phyloP scores from a whole-genome alignment of 1,140 invertebrate species.

The Helicoverpa armigera region DNA sequence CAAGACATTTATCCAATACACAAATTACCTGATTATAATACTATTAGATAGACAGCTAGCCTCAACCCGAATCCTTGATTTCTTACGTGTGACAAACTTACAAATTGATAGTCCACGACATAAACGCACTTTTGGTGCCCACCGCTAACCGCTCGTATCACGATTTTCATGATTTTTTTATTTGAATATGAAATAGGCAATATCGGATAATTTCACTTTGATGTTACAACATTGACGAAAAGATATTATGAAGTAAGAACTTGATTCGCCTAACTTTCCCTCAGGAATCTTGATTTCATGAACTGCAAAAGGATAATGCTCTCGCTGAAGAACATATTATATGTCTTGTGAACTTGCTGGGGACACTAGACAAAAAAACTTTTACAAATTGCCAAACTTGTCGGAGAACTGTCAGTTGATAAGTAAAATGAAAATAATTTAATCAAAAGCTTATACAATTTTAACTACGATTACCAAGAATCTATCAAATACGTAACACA shows the following conservation, averaged over 20 bases:
- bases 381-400: too few relatives aligned
- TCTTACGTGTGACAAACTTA: slow-evolving; percentile 44
- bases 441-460: too few relatives aligned
- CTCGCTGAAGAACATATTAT: too few relatives aligned
- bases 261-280: too few relatives aligned
- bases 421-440: too few relatives aligned
- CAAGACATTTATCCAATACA: slow-evolving; percentile 21
- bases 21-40: slow-evolving; percentile 4
- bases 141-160: slow-evolving; percentile 48
- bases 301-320: too few relatives aligned
- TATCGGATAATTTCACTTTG: slow-evolving; percentile 1
- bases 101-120: slow-evolving; percentile 54
- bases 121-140: slow-evolving; percentile 4
- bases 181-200: slow-evolving; percentile 3
- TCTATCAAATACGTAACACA: not conserved
- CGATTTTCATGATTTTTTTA: slow-evolving; percentile 50
- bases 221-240: not conserved
- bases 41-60: slow-evolving; percentile 21
- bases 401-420: too few relatives aligned
- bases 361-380: too few relatives aligned
- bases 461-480: not conserved
- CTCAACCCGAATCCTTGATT: slow-evolving; percentile 48
- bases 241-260: not conserved
- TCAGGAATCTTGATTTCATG: too few relatives aligned
- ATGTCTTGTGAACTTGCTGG: too few relatives aligned